A percentile compares a stretch with the other conserved stretches of the same genome.
These are phyloP conservation scores for Turritopsis rubra DNA, from an alignment of 30 jellyfish, hydroid and myxozoan genomes.

Conservation along the genomic window DNA sequence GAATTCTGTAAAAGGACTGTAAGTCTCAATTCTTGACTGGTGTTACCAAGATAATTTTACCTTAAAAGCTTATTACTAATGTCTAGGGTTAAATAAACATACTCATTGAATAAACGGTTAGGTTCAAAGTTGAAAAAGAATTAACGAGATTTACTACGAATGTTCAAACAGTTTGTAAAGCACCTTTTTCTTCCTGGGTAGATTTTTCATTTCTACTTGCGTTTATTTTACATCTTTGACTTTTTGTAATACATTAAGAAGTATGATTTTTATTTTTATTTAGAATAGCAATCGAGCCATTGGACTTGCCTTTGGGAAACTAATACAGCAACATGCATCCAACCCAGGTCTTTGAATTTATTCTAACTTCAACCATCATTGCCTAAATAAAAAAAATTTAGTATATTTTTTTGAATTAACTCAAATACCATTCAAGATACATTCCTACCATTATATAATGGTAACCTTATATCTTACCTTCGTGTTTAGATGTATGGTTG, in stretches of 20 bases:
- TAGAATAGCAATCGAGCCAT: constrained; percentile 44
- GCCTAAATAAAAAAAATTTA: neutral
- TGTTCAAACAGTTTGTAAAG: no score
- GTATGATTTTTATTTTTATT: neutral
- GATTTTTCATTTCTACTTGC: no score
- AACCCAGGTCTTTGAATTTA: constrained; percentile 45
- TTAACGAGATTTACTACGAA: no score
- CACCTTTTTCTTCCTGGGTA: no score
- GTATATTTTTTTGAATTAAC: no score
- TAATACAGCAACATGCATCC: constrained; percentile 57
- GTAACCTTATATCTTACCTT: neutral
- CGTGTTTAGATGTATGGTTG: constrained; percentile 66
- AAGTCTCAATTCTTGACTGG: neutral
- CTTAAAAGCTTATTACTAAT: no score
- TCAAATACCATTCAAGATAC: no score
- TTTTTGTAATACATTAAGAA: neutral
- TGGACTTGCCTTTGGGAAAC: constrained; percentile 61
- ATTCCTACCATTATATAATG: no score
- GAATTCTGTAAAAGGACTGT: constrained; percentile 86
- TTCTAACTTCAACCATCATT: neutral
- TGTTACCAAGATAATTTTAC: no score
- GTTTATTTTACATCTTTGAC: neutral
- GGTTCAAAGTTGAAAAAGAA: no score
- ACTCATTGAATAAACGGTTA: no score
- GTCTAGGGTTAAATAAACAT: no score